These are phyloP conservation scores for Pseudomugil gertrudae DNA, from an alignment of 2,797 vertebrate species.

Conservation along the genomic window DNA sequence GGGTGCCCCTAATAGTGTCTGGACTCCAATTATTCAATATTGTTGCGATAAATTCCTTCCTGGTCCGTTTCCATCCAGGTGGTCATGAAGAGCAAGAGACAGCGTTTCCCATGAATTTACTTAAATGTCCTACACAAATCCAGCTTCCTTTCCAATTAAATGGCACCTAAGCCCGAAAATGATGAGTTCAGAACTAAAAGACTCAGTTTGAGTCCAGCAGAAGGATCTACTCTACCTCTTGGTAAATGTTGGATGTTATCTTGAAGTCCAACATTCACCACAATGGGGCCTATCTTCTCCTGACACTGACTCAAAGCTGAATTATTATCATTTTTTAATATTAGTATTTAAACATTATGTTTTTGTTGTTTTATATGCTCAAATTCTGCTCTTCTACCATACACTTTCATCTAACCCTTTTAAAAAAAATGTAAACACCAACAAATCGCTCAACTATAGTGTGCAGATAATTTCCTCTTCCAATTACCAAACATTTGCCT, in stretches of 20 bases:
- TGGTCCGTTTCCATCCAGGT: not conserved
- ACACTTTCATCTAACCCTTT: not conserved
- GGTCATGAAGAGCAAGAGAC: not conserved
- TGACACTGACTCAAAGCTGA: not conserved
- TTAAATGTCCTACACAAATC: not conserved
- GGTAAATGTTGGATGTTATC: not conserved
- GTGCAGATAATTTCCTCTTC: not conserved
- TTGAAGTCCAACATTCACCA: not conserved
- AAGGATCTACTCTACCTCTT: not conserved
- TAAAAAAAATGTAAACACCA: not conserved
- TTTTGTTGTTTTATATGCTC: slow-evolving; percentile 30
- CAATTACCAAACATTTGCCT: not conserved
- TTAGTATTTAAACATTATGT: slow-evolving; percentile 16
- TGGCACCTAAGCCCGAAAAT: not conserved
- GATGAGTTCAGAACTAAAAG: not conserved
- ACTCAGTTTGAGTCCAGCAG: slow-evolving; percentile 4
- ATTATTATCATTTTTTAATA: not conserved
- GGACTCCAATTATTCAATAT: not conserved
- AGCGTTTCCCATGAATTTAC: not conserved
- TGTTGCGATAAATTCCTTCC: not conserved
- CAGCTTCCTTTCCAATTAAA: slow-evolving; percentile 3
- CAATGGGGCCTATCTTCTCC: too few relatives aligned
- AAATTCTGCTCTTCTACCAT: not conserved
- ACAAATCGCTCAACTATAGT: not conserved
- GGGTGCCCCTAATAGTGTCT: too few relatives aligned